phyloP scores from a whole-genome alignment of 2,888 invertebrate species.

The Ferdinandea cuprea region DNA sequence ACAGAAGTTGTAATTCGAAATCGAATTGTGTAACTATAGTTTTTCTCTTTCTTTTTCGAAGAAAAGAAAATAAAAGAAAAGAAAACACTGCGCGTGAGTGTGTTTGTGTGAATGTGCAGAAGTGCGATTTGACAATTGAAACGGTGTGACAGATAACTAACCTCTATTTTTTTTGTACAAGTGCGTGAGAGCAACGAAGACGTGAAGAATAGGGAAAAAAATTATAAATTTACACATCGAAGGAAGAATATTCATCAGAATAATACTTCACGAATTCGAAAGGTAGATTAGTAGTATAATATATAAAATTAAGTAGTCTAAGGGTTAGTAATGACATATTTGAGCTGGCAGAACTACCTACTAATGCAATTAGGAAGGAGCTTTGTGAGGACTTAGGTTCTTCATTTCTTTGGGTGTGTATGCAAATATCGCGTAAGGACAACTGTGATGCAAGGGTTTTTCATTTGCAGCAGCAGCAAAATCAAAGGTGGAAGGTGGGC shows the following conservation, averaged over 20 bases:
- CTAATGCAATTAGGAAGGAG: not conserved
- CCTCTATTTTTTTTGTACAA: slow-evolving; percentile 72
- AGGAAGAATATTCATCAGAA: slow-evolving; percentile 29
- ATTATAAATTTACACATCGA: slow-evolving; percentile 24
- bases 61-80: slow-evolving; percentile 59
- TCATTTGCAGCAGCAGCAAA: not conserved
- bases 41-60: slow-evolving; percentile 45
- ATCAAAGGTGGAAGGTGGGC: not conserved
- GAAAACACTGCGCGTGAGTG: slow-evolving; percentile 75
- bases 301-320: slow-evolving; percentile 3
- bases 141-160: slow-evolving; percentile 72
- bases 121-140: slow-evolving; percentile 70
- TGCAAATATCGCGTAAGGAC: slow-evolving; percentile 9
- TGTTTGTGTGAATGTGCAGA: slow-evolving; percentile 73
- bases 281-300: slow-evolving; percentile 44
- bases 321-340: not conserved
- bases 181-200: slow-evolving; percentile 70
- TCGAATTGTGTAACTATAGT: slow-evolving; percentile 45
- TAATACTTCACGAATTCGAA: slow-evolving; percentile 20
- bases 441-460: slow-evolving; percentile 47
- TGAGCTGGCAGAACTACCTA: not conserved
- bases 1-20: slow-evolving; percentile 1
- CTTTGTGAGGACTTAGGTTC: slow-evolving; percentile 25
- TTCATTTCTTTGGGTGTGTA: slow-evolving; percentile 20
- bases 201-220: slow-evolving; percentile 53